These are phyloP conservation scores for Nasonia longicornis DNA, from an alignment of 1,140 invertebrate species.

Conservation along the genomic window DNA sequence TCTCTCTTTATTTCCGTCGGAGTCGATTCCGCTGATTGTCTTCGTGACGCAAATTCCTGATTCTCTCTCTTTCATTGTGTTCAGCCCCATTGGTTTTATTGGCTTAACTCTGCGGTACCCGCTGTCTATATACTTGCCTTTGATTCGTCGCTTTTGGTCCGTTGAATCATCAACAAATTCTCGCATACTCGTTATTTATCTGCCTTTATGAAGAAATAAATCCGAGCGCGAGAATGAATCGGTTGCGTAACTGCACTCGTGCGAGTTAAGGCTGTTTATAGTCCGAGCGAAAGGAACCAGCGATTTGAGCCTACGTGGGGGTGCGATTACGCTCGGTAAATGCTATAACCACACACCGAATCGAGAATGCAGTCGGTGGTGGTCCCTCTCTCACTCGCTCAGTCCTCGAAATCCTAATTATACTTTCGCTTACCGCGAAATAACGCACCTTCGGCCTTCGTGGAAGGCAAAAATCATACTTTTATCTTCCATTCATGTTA, in stretches of 20 bases:
- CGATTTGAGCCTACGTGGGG: slow-evolving; percentile 35
- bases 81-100: slow-evolving; percentile 10
- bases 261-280: slow-evolving; percentile 34
- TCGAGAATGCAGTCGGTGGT: slow-evolving; percentile 39
- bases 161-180: no score
- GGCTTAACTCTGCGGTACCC: neutral
- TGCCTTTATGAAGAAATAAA: neutral
- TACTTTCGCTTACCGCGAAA: slow-evolving; percentile 41
- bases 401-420: slow-evolving; percentile 39
- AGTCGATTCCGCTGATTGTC: slow-evolving; percentile 38
- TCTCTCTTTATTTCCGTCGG: slow-evolving; percentile 6
- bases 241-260: neutral
- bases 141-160: neutral
- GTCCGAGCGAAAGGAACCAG: slow-evolving; percentile 17
- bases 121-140: neutral
- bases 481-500: slow-evolving; percentile 43
- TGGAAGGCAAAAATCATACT: slow-evolving; percentile 40
- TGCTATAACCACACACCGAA: slow-evolving; percentile 11
- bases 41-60: slow-evolving; percentile 38
- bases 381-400: no score
- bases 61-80: slow-evolving; percentile 11
- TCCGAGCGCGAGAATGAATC: neutral
- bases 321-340: slow-evolving; percentile 33
- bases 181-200: no score
- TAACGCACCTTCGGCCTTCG: slow-evolving; percentile 40